Evolutionary conservation across 2,888 invertebrate genomes (phyloP).

Genomic region (Melitaea athalia): DNA sequence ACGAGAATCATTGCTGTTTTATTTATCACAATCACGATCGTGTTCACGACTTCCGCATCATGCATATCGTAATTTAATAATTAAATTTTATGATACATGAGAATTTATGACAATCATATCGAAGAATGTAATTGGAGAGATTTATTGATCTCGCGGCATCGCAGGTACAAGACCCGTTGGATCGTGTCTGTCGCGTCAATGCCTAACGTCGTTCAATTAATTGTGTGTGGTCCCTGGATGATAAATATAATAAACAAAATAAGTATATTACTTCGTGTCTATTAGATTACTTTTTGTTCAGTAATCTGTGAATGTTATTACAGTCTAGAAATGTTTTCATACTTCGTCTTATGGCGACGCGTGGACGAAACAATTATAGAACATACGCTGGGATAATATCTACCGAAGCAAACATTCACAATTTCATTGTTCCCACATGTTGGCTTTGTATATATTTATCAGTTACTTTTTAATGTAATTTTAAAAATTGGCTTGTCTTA

Average conservation of each 20-base stretch:
- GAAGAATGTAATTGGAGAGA: slow-evolving; percentile 25
- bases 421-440: too few relatives aligned
- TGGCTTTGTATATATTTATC: too few relatives aligned
- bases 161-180: neutral
- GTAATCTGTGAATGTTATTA: neutral
- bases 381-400: too few relatives aligned
- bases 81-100: slow-evolving; percentile 62
- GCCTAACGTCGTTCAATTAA: slow-evolving; percentile 1
- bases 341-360: too few relatives aligned
- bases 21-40: slow-evolving; percentile 67
- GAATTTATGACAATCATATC: slow-evolving; percentile 55
- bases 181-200: slow-evolving; percentile 1
- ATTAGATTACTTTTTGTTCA: neutral
- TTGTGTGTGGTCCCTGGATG: neutral
- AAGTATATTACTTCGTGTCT: neutral
- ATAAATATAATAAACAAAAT: neutral
- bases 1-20: slow-evolving; percentile 69
- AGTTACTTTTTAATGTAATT: too few relatives aligned
- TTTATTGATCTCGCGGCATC: slow-evolving; percentile 20
- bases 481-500: too few relatives aligned
- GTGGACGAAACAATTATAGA: too few relatives aligned
- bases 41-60: slow-evolving; percentile 76
- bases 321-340: too few relatives aligned
- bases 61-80: slow-evolving; percentile 67
- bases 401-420: too few relatives aligned